Percentiles rank a stretch among this genome's conserved stretches.
phyloP scores from a whole-genome alignment of 2,888 invertebrate species.

The Coelinius sp. region DNA sequence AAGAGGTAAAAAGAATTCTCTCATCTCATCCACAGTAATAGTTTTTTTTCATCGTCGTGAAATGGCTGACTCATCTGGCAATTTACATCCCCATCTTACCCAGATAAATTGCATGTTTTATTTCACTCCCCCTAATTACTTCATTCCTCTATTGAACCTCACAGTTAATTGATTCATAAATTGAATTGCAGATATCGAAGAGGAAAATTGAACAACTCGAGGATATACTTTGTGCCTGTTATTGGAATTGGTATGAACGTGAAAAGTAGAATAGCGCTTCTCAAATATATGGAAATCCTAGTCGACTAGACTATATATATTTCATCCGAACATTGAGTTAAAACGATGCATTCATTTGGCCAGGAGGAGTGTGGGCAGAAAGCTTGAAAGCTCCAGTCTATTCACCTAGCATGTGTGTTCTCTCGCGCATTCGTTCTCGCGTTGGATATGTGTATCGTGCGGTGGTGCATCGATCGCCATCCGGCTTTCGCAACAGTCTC shows the following conservation, averaged over 20 bases:
- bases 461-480: slow-evolving; percentile 55
- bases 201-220: background rate
- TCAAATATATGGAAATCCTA: too few species aligned
- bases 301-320: too few species aligned
- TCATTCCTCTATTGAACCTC: background rate
- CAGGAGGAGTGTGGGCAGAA: too few species aligned
- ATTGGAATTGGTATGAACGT: too few species aligned
- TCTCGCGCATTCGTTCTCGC: slow-evolving; percentile 55
- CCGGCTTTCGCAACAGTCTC: slow-evolving; percentile 17
- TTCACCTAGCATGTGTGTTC: background rate
- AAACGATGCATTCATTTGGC: too few species aligned
- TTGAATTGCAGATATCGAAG: background rate
- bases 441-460: slow-evolving; percentile 6
- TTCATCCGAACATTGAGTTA: too few species aligned
- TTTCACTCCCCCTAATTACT: background rate
- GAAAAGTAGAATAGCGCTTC: too few species aligned
- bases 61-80: background rate
- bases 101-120: background rate
- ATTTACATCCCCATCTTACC: background rate
- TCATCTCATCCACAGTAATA: too few species aligned
- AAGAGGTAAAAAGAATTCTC: too few species aligned
- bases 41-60: background rate
- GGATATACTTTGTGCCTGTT: too few species aligned
- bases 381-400: background rate
- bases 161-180: slow-evolving; percentile 4